Conservation (phyloP, 2,113 vertebrate species). For the rabbit (Oryctolagus cuniculus) region DNA sequence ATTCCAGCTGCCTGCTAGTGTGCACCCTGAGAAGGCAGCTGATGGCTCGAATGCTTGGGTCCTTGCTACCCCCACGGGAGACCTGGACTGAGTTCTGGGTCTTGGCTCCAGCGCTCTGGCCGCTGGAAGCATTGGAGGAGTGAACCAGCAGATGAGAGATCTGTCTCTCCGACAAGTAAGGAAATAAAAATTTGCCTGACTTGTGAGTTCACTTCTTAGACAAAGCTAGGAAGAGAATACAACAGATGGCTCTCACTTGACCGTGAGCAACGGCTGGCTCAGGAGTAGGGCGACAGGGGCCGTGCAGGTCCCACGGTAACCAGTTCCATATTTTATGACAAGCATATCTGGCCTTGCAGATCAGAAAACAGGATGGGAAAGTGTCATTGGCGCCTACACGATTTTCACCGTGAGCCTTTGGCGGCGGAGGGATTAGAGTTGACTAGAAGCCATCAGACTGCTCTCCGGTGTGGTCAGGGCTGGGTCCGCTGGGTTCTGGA, state of each 20-base stretch:
- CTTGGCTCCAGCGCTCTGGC: too few species aligned
- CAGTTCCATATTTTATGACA: not conserved
- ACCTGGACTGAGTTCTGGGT: too few species aligned
- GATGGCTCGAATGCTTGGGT: too few species aligned
- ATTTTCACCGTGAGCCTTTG: not conserved
- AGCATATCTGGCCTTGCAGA: not conserved
- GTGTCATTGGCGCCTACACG: not conserved
- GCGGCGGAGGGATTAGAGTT: too few species aligned
- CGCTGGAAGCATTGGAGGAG: too few species aligned
- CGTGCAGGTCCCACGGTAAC: not conserved
- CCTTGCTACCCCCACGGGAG: too few species aligned
- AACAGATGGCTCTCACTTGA: not conserved
- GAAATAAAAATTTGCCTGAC: not conserved
- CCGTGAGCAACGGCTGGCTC: accelerated
- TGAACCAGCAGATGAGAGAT: too few species aligned
- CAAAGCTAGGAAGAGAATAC: not conserved
- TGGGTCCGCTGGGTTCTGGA: not conserved
- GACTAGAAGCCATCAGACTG: too few species aligned
- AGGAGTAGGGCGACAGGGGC: not conserved
- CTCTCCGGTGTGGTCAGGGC: not conserved
- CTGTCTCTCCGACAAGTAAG: too few species aligned
- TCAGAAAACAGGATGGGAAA: not conserved
- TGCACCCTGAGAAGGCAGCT: too few species aligned
- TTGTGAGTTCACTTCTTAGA: not conserved
- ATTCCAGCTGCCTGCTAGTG: too few species aligned